Conservation (phyloP, 2,113 vertebrate genomes). For the Dunckerocampus dactyliophorus region DNA sequence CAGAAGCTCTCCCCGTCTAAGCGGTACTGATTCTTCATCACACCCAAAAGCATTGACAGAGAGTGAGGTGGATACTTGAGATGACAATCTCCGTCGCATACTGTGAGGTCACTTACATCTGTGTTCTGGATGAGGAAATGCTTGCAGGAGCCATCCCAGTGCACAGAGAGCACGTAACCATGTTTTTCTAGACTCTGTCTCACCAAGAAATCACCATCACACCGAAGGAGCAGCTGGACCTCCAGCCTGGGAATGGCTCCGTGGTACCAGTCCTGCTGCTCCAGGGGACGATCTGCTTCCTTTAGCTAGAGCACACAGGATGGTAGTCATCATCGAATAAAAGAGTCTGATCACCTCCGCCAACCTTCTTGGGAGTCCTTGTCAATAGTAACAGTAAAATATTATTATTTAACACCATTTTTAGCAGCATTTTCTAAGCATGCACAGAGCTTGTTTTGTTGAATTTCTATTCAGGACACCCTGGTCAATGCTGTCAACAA, state of each 20-base stretch:
- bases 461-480: slow-evolving; percentile 6
- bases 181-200: slow-evolving; percentile 94
- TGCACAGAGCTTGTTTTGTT: not conserved
- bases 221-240: slow-evolving; percentile 82
- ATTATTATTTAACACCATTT: not conserved
- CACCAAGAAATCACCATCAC: slow-evolving; percentile 87
- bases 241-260: slow-evolving; percentile 86
- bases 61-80: not conserved
- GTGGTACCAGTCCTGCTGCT: slow-evolving; percentile 92
- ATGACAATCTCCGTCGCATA: not conserved
- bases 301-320: slow-evolving; percentile 57
- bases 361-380: not conserved
- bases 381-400: not conserved
- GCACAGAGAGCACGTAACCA: slow-evolving; percentile 87
- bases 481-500: slow-evolving; percentile 14
- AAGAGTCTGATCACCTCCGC: slow-evolving; percentile 1
- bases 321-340: slow-evolving; percentile 7
- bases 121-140: slow-evolving; percentile 92
- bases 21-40: slow-evolving; percentile 82
- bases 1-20: slow-evolving; percentile 87
- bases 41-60: slow-evolving; percentile 19
- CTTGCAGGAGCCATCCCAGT: slow-evolving; percentile 81
- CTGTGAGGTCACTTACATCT: slow-evolving; percentile 72
- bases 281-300: slow-evolving; percentile 83
- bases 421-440: too few species aligned